Base-by-base conservation (phyloP, 2,113 vertebrate genomes). In the Poeciliopsis occidentalis region DNA sequence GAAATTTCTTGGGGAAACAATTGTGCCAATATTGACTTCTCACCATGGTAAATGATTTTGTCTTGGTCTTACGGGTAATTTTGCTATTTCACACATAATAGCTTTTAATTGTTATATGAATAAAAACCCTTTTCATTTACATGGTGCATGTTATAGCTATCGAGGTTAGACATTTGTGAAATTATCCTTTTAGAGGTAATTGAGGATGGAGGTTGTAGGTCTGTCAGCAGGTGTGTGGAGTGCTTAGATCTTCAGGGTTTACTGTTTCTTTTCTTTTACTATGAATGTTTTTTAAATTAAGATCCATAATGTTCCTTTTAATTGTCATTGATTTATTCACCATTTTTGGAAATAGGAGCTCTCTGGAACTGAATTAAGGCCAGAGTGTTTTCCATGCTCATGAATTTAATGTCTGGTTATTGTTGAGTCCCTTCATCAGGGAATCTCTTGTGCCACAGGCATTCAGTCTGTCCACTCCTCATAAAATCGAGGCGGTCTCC, bases 81-180 rank as follows among this genome's bases (percentile, higher is more conserved):
- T 90, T 81, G 81, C 79, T 87, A 88, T 79, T 91, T 85, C 32
- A n/a, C 75, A 79, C 85, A 69, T 77, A 64, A 44, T 41, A 67
- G 63, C 72, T 84, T 86, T 84, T 82, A 70, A 88, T 87, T 76
- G 75, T 84, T 64, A 75, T 85, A 47, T 47, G 4, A 47, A 47
- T 86, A 71, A 12, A 76, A 84, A 86, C 84, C 57, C 13, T 19
- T 76, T 60, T 63, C 12, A 34, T 73, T 63, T 67, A 83, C 65
- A 71, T 78, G 82, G 22, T 17, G 67, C n/a, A 8, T 54, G 71
- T 85, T 75, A 91, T 84, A 84, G 70, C 80, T 77, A 72, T 88
- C 79, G 82, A 88, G 89, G 79, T 83, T 22, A 73, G 65, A 81
- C 27, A 26, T 88, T 86, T 85, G 61, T 61, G 65, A 87, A 79